Conservation (phyloP, 2,888 invertebrate species). For the Antheraea yamamai region DNA sequence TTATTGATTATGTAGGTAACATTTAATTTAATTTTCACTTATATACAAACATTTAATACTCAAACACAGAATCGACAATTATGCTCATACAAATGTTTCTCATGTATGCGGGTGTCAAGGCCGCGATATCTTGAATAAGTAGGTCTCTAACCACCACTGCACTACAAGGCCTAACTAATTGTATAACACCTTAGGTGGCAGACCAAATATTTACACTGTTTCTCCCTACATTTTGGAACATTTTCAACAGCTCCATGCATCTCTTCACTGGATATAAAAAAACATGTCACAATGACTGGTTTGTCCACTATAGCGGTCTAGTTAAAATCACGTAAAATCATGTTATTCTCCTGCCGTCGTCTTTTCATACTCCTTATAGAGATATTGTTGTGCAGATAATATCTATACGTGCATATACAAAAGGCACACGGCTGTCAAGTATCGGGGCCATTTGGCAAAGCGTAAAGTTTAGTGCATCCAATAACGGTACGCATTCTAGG, state of each 20-base stretch:
- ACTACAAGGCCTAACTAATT: too few relatives aligned
- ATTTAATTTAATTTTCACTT: not conserved
- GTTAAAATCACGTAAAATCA: not conserved
- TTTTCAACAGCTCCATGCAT: too few relatives aligned
- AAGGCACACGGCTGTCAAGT: not conserved
- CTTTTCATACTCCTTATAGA: not conserved
- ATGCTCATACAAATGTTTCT: too few relatives aligned
- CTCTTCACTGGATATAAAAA: not conserved
- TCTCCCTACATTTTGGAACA: too few relatives aligned
- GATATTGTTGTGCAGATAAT: not conserved
- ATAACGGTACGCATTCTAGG: slow-evolving; percentile 12
- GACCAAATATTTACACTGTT: too few relatives aligned
- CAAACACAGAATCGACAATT: too few relatives aligned
- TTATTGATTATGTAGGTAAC: not conserved
- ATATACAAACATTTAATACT: too few relatives aligned
- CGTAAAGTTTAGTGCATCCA: slow-evolving; percentile 13
- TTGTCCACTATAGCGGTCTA: not conserved
- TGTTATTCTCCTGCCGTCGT: not conserved
- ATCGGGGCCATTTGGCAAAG: slow-evolving; percentile 13
- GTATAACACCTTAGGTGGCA: not conserved
- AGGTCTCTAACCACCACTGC: too few relatives aligned
- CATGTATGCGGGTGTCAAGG: too few relatives aligned
- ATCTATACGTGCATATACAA: not conserved
- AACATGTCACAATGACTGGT: not conserved
- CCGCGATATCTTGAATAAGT: too few relatives aligned